phyloP scores from a whole-genome alignment of 2,797 vertebrate genomes.

The Sardinella longiceps region DNA sequence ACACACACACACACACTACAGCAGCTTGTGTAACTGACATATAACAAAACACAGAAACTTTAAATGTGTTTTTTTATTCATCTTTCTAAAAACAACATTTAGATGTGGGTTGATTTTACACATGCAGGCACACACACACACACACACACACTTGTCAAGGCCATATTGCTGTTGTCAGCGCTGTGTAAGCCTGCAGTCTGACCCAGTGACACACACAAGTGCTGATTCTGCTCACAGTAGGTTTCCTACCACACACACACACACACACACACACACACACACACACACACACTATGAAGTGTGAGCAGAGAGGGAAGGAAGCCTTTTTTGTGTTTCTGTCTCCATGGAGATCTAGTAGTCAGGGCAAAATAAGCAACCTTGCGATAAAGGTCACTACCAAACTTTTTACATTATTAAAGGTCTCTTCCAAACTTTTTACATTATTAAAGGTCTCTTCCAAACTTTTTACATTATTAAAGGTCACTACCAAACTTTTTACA shows the following conservation, averaged over 20 bases:
- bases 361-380: no score
- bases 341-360: background rate
- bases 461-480: no score
- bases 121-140: conserved; percentile 52
- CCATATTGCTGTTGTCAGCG: conserved; percentile 47
- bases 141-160: conserved; percentile 32
- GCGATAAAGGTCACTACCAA: no score
- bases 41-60: no score
- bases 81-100: no score
- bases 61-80: no score
- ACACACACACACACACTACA: conserved; percentile 22
- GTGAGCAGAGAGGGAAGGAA: background rate
- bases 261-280: conserved; percentile 28
- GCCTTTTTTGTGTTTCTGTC: background rate
- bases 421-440: no score
- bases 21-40: no score
- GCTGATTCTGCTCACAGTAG: conserved; percentile 53
- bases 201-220: conserved; percentile 61
- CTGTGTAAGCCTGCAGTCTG: conserved; percentile 61
- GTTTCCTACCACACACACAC: conserved; percentile 50
- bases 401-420: no score
- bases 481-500: no score
- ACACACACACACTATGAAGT: conserved; percentile 34
- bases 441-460: no score
- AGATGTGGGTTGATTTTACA: conserved; percentile 32